phyloP scores from a whole-genome alignment of 1,140 invertebrate genomes.

The Drosophila ficusphila region DNA sequence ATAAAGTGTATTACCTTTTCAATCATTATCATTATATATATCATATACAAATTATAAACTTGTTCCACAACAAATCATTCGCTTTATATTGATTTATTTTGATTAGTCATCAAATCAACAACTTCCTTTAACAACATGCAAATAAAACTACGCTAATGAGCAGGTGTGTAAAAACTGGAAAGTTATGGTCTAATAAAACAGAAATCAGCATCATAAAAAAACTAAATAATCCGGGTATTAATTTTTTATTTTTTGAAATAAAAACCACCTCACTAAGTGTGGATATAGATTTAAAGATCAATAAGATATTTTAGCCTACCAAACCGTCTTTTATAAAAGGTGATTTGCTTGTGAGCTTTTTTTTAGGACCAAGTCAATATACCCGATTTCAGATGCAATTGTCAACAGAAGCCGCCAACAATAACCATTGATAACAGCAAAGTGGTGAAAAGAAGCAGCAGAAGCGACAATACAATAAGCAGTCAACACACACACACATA shows the following conservation, averaged over 20 bases:
- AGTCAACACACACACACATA: background rate
- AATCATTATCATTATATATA: too few species aligned
- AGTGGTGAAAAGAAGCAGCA: constrained; percentile 4
- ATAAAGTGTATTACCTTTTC: too few species aligned
- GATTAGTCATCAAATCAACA: background rate
- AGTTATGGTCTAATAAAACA: background rate
- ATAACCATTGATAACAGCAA: constrained; percentile 46
- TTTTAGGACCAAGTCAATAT: background rate
- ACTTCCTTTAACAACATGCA: background rate
- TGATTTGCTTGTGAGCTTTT: too few species aligned
- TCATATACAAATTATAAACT: background rate
- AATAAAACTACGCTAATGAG: background rate
- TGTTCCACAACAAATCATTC: background rate
- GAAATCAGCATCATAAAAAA: background rate
- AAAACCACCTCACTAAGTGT: too few species aligned
- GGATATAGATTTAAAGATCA: background rate
- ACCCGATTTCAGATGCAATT: background rate
- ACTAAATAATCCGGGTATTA: too few species aligned
- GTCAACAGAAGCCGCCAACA: constrained; percentile 48
- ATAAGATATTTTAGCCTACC: background rate
- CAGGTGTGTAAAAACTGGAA: background rate
- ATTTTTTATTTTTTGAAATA: too few species aligned
- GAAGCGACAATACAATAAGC: constrained; percentile 14
- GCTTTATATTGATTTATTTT: background rate
- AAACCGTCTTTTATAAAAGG: too few species aligned